phyloP scores from a whole-genome alignment of 2,797 vertebrate genomes.

The Prionace glauca region DNA sequence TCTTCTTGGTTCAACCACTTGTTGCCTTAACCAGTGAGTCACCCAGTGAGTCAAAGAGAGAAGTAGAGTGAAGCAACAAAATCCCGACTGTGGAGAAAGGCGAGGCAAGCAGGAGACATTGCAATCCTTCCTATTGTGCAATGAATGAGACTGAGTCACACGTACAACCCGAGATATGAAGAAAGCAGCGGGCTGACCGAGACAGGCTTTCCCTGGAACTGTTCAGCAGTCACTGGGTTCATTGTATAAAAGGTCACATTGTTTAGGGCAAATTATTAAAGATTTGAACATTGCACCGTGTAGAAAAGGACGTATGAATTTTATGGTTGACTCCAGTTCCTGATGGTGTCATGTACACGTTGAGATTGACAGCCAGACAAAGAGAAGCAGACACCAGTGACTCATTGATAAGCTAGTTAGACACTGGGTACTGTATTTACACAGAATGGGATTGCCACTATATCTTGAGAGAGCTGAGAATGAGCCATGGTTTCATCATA shows the following conservation, averaged over 20 bases:
- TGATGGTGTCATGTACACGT: background rate
- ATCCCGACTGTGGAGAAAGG: background rate
- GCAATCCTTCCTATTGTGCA: background rate
- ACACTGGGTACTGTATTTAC: background rate
- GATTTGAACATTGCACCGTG: background rate
- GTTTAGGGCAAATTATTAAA: background rate
- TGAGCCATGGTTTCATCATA: background rate
- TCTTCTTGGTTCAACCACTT: background rate
- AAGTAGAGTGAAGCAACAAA: background rate
- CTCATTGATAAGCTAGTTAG: background rate
- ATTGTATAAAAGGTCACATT: background rate
- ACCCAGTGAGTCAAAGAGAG: background rate
- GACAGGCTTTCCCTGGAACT: background rate
- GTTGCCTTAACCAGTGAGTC: background rate
- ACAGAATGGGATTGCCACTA: conserved; percentile 10
- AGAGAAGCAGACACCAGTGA: background rate
- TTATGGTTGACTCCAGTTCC: background rate
- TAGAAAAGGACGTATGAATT: background rate
- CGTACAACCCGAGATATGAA: background rate
- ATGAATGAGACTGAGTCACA: background rate
- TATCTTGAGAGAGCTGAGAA: background rate
- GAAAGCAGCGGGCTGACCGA: background rate
- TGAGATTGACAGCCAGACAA: background rate
- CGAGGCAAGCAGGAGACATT: background rate
- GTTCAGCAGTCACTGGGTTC: background rate